Evolutionary conservation across 2,113 vertebrate genomes (phyloP).

Genomic region (Philantomba maxwellii): DNA sequence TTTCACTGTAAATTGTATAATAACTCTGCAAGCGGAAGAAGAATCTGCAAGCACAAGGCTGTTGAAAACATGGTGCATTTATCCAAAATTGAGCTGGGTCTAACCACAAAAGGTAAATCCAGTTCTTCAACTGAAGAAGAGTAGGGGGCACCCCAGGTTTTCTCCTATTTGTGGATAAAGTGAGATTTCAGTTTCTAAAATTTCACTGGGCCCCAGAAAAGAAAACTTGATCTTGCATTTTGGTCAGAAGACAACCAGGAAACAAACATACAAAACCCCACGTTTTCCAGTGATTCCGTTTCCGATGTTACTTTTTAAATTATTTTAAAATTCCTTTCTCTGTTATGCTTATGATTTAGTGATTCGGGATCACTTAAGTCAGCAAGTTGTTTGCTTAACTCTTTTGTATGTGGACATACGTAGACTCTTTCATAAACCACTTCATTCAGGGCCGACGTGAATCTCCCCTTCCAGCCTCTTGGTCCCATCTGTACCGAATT

Average conservation of each 20-base stretch:
- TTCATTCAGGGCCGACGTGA: background rate
- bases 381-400: background rate
- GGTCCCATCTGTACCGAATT: background rate
- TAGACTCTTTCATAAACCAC: background rate
- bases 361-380: background rate
- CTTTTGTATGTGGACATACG: background rate
- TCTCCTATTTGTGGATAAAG: background rate
- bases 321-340: background rate
- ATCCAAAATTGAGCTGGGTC: background rate
- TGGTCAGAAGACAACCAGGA: background rate
- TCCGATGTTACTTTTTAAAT: background rate
- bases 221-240: background rate
- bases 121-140: background rate
- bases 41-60: background rate
- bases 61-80: background rate
- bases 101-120: background rate
- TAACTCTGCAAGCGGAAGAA: background rate
- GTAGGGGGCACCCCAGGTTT: background rate
- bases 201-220: background rate
- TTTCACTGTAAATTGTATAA: background rate
- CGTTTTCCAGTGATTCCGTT: background rate
- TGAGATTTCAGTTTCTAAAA: background rate
- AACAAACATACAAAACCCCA: background rate
- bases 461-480: background rate
- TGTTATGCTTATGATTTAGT: background rate